Evolutionary conservation across 2,888 invertebrate species (phyloP).

Genomic region (Polyploca ridens): DNA sequence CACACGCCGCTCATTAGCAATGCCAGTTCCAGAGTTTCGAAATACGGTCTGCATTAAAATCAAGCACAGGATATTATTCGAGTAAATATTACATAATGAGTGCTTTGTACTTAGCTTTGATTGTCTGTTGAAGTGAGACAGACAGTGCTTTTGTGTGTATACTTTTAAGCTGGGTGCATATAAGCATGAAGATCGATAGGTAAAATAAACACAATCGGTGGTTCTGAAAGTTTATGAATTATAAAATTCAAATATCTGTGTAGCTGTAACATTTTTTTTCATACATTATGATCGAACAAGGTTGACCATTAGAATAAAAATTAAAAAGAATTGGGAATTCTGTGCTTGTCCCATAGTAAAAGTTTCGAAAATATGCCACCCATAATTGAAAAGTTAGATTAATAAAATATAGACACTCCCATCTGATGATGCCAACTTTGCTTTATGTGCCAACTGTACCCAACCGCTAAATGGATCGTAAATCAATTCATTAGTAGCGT

Average conservation of each 20-base stretch:
- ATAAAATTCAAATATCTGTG: no score
- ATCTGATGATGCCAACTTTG: no score
- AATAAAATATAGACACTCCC: neutral
- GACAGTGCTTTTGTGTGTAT: neutral
- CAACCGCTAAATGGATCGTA: constrained; percentile 27
- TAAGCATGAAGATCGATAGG: neutral
- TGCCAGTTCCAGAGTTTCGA: constrained; percentile 18
- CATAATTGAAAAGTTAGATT: no score
- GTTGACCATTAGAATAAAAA: no score
- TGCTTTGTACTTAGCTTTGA: neutral
- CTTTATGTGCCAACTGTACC: constrained; percentile 11
- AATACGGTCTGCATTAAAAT: constrained; percentile 10
- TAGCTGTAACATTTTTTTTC: no score
- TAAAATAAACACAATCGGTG: neutral
- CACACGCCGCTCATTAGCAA: constrained; percentile 31
- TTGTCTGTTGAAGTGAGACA: neutral
- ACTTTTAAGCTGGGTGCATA: neutral
- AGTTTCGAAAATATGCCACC: no score
- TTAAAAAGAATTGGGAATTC: no score
- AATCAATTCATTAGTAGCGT: constrained; percentile 49
- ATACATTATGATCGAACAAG: no score
- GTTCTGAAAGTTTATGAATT: no score
- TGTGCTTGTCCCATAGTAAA: no score
- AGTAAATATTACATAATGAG: constrained; percentile 1
- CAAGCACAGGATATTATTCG: neutral